Percentiles rank a stretch among this genome's conserved stretches.
Evolutionary conservation across 2,113 vertebrate species (phyloP).

Genomic region (Phaethon lepturus): DNA sequence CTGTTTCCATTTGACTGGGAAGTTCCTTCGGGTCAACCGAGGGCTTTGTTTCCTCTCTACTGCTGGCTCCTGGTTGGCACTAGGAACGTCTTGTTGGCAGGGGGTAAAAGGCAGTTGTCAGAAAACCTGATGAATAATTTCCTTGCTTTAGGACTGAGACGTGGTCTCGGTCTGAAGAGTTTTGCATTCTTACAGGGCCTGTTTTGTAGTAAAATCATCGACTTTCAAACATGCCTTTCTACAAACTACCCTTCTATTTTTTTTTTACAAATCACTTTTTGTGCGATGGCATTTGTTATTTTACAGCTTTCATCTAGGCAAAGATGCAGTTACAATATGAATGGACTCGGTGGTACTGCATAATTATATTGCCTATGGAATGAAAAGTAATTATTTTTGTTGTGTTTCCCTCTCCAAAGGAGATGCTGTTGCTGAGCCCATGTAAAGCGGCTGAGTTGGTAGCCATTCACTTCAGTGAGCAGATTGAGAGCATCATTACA

Average conservation of each 20-base stretch:
- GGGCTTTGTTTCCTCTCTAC: neutral
- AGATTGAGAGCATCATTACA: constrained; percentile 83
- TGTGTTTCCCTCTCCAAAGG: constrained; percentile 74
- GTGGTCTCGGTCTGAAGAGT: neutral
- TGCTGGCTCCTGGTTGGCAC: neutral
- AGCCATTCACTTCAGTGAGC: constrained; percentile 84
- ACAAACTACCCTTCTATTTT: neutral
- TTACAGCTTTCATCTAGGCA: neutral
- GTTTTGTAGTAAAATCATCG: neutral
- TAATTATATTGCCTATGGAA: neutral
- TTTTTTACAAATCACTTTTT: too few relatives aligned
- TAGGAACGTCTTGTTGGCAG: neutral
- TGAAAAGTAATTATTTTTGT: neutral
- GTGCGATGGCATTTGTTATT: neutral
- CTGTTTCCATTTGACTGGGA: neutral
- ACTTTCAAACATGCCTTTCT: neutral
- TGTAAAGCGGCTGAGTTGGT: constrained; percentile 91
- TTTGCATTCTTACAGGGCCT: neutral
- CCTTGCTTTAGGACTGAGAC: neutral
- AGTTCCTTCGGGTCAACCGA: neutral
- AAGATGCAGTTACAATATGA: neutral
- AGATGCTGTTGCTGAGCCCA: constrained; percentile 86
- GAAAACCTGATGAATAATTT: neutral
- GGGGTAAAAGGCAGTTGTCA: neutral
- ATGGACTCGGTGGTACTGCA: rapidly evolving